phyloP scores from a whole-genome alignment of 2,888 invertebrate genomes.

The Caenorhabditis angaria region DNA sequence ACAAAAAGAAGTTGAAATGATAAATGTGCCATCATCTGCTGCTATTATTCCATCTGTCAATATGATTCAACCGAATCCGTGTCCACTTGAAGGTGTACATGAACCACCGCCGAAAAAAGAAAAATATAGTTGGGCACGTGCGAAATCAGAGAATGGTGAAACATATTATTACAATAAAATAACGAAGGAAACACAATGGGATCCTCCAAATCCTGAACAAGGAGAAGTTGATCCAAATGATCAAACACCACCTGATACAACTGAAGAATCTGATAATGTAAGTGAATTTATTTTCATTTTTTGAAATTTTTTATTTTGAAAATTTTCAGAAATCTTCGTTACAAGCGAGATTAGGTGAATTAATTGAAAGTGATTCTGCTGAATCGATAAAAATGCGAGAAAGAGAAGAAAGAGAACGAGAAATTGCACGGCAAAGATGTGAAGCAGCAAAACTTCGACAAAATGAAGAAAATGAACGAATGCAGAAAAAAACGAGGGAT shows the following conservation, averaged over 20 bases:
- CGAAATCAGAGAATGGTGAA: constrained; percentile 83
- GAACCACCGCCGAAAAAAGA: constrained; percentile 72
- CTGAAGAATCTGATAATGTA: constrained; percentile 8
- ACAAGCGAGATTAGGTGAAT: neutral
- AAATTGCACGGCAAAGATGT: neutral
- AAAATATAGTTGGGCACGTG: constrained; percentile 88
- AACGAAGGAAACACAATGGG: constrained; percentile 45
- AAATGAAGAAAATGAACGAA: neutral
- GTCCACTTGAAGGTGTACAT: neutral
- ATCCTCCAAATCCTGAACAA: constrained; percentile 27
- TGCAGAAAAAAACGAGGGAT: constrained; percentile 8
- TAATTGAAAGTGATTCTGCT: neutral
- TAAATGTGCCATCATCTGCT: neutral
- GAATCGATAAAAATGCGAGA: neutral
- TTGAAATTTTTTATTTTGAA: neutral
- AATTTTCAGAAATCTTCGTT: constrained; percentile 1
- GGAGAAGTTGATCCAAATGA: constrained; percentile 29
- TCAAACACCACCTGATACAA: constrained; percentile 26
- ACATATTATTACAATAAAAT: constrained; percentile 83
- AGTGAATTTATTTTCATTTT: neutral
- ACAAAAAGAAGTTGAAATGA: neutral
- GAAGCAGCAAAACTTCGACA: neutral
- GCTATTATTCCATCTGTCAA: neutral
- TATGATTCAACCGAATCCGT: too few relatives aligned
- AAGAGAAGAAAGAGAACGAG: constrained; percentile 10